These are phyloP conservation scores for Mormyrops boulengeri DNA, from an alignment of 2,797 vertebrate species.

Conservation along the genomic window DNA sequence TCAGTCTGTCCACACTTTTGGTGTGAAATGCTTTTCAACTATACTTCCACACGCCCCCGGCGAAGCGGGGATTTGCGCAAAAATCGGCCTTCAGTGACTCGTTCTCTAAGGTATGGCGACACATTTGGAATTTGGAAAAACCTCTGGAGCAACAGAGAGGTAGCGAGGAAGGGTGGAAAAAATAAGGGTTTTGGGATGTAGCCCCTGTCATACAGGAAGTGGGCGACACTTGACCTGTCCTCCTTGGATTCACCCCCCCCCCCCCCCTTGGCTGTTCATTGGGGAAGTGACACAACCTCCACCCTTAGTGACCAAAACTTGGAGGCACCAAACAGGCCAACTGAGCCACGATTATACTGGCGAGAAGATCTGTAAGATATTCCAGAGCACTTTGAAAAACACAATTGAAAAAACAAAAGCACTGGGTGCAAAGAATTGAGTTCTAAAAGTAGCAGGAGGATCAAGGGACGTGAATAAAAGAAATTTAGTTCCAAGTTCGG, in stretches of 20 bases:
- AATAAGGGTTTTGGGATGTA: not conserved
- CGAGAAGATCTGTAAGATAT: not conserved
- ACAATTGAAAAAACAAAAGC: not conserved
- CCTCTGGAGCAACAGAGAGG: not conserved
- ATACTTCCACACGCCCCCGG: not conserved
- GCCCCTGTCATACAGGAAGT: not conserved
- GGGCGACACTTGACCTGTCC: not conserved
- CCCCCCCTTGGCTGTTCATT: not conserved
- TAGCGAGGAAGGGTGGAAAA: not conserved
- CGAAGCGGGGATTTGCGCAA: not conserved
- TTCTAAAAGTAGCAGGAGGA: not conserved
- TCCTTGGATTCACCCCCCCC: not conserved
- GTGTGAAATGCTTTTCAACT: not conserved
- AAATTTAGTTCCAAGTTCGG: not conserved
- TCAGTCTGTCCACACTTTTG: not conserved
- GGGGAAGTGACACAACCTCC: not conserved
- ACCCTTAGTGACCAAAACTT: not conserved
- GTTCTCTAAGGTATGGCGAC: not conserved
- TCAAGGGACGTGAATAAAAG: not conserved
- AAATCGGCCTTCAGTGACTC: not conserved
- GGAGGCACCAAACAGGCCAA: not conserved
- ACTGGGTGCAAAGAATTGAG: not conserved
- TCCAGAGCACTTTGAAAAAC: not conserved
- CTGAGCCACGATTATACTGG: not conserved
- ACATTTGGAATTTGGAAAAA: not conserved